Base-by-base conservation (phyloP, 2,113 vertebrate species). In the Emydura subglobosa region DNA sequence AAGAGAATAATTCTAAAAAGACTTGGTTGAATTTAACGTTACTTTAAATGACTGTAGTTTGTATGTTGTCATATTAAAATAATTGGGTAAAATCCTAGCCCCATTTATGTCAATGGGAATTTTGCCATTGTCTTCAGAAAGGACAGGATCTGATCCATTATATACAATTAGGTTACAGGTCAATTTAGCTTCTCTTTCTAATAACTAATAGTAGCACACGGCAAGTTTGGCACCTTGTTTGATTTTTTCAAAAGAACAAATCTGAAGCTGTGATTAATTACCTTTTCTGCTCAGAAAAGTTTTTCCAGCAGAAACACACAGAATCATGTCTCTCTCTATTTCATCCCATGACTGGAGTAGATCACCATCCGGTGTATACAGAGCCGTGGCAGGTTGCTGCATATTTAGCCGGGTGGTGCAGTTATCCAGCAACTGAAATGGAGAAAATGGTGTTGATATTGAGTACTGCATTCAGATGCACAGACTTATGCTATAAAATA, bases 221-320 rank as follows among this genome's bases (percentile, higher is more conserved):
- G 84, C 84, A 94, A 85, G 47, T n/a, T 49, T 96, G 88, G 90
- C 86, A 95, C 51, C 34, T 87, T 85, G 68, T 79, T 91, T 82
- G 24, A 0, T 87, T 88, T 92, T 54, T 81, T 76, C 59, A 86
- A 85, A 79, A 74, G 39, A 49, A 72, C 85, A 31, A 76, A n/a
- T 91, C 88, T 91, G 55, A 94, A 94, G 57, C 2, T 51, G 34
- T 24, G 27, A 59, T 65, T 22, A 65, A 82, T 81, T 96, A 98
- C 96, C 97, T 97, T 94, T 88, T 24, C 91, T 55, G 22, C 78
- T 97, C 47, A 88, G 39, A 76, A 97, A 97, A 24, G 87, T 59
- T 24, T 82, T 93, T 93, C 97, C 97, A 19, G 86, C 44, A 55
- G 98, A 98, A 92, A 95, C 95, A 55, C 97, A 95, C 34, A 98